phyloP scores from a whole-genome alignment of 1,140 invertebrate species.

The Polypedilum pembai region DNA sequence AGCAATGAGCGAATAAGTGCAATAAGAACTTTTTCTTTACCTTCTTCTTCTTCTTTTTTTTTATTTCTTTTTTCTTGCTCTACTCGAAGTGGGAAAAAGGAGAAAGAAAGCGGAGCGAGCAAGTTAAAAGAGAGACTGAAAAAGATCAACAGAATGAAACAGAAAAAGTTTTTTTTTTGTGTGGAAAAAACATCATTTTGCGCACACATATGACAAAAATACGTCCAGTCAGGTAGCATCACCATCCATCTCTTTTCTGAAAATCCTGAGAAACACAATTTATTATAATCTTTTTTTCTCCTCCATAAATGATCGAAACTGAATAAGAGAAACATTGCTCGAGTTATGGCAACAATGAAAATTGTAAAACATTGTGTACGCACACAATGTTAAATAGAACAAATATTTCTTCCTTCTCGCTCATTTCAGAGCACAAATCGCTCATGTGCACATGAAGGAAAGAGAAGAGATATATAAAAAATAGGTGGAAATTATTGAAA shows the following conservation, averaged over 20 bases:
- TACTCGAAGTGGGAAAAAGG: neutral
- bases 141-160: slow-evolving; percentile 17
- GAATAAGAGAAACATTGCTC: neutral
- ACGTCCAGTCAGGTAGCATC: slow-evolving; percentile 23
- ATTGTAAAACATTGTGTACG: neutral
- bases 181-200: slow-evolving; percentile 18
- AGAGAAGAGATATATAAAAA: neutral
- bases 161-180: neutral
- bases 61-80: slow-evolving; percentile 1
- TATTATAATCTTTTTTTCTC: slow-evolving; percentile 24
- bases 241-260: slow-evolving; percentile 25
- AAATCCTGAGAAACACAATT: slow-evolving; percentile 23
- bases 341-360: neutral
- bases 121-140: neutral
- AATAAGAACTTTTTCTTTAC: slow-evolving; percentile 9
- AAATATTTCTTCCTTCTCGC: neutral
- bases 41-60: neutral
- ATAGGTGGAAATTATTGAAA: slow-evolving; percentile 25
- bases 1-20: neutral
- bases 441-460: neutral
- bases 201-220: slow-evolving; percentile 15
- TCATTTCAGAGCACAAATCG: neutral
- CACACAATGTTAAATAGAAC: neutral
- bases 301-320: neutral
- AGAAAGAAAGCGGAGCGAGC: neutral